Evolutionary conservation across 2,888 invertebrate species (phyloP), one percentile per base, ranked within the genome.

Genomic region (Magallana nippona): DNA sequence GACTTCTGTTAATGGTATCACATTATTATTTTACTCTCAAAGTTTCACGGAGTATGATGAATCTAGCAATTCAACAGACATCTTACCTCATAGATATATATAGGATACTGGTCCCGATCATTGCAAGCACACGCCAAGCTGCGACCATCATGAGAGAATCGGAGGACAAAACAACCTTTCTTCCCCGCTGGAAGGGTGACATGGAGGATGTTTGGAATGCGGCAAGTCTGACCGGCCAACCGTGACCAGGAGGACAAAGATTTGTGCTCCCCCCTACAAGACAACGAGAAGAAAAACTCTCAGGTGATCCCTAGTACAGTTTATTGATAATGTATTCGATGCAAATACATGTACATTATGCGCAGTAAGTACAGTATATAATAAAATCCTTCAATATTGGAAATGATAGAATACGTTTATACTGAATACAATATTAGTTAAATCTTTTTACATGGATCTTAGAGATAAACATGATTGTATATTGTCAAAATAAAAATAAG

Each of bases 171-270:
- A 85, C 94, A 95, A 11, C 94, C 94, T 78, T 91, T 92, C 79
- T 91, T 90, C 3, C 93, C 92, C 11, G 93, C 90, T 10, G 92
- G 90, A 19, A 94, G 87, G 11, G 91, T 92, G 32, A 91, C 86
- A 3, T 88, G 81, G 22, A 90, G 86, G 57, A 84, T 89, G 86
- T 96, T 96, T 0, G 96, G 96, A 78, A 96, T 94, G 93, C 96
- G 95, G 90, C 96, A 96, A 55, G 95, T 94, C 90, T 96, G 96
- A 1, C 95, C 95, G 0, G 95, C 94, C 55, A 95, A 90, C 56
- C 96, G 94, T 1, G 94, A 94, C 96, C 96, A 96, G 0, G 91
- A 89, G 5, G 92, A 89, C 79, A 91, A 44, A 3, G 89, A 83
- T 57, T 89, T 83, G 27, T 87, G 85, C 10, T 86, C 82, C 19